A percentile compares a stretch with the other conserved stretches of the same genome.
phyloP scores from a whole-genome alignment of 2,113 vertebrate genomes.

The Eolophus roseicapilla region DNA sequence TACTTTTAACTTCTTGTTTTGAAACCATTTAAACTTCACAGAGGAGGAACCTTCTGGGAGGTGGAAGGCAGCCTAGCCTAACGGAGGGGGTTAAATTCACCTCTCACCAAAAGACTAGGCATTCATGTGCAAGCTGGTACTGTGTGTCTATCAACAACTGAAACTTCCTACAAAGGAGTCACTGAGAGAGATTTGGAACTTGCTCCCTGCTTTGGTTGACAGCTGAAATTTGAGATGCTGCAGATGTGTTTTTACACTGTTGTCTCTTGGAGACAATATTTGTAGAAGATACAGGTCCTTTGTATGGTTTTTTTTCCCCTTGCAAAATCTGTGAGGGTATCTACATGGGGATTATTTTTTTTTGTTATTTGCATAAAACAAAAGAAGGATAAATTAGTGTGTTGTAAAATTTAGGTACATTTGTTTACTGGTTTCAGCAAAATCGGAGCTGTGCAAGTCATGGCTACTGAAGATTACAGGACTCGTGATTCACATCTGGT shows the following conservation, averaged over 20 bases:
- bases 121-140: conserved; percentile 30
- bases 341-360: not conserved
- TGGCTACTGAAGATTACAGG: not conserved
- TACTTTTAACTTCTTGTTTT: not conserved
- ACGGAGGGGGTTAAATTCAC: not conserved
- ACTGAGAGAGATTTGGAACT: conserved; percentile 54
- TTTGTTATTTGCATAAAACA: not conserved
- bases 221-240: conserved; percentile 42
- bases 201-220: conserved; percentile 17
- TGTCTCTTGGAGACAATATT: conserved; percentile 2
- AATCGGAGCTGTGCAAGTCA: not conserved
- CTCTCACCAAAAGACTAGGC: not conserved
- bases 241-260: conserved; percentile 26
- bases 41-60: not conserved
- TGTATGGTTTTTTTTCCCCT: not conserved
- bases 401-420: not conserved
- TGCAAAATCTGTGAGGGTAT: not conserved
- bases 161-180: conserved; percentile 34
- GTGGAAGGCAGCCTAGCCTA: not conserved
- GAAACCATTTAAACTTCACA: not conserved
- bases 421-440: not conserved
- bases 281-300: not conserved
- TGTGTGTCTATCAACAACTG: conserved; percentile 38
- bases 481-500: not conserved
- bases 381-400: not conserved